Conservation (phyloP, 1,140 invertebrate genomes). For the Drosophila orosa region DNA sequence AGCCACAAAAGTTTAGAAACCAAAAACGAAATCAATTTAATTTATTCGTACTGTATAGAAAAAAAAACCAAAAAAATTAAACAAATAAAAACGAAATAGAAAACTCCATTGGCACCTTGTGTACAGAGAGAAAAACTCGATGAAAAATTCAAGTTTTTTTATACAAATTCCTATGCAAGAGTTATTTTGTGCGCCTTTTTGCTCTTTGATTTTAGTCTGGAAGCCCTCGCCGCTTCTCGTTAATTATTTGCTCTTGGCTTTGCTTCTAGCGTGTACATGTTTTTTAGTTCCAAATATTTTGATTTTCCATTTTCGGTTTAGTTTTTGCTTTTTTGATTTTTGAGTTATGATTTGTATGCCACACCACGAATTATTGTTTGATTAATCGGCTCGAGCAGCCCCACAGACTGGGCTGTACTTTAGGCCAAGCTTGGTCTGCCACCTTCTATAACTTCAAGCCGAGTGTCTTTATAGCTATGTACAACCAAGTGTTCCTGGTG, state of each 20-base stretch:
- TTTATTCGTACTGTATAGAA: conserved; percentile 56
- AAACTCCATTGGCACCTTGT: conserved; percentile 70
- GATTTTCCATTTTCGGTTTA: conserved; percentile 3
- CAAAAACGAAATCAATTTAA: conserved; percentile 36
- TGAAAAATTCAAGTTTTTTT: conserved; percentile 29
- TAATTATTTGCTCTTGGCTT: conserved; percentile 46
- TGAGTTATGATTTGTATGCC: conserved; percentile 31
- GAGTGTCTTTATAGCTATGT: not conserved
- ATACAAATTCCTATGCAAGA: conserved; percentile 57
- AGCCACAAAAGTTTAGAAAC: conserved; percentile 52
- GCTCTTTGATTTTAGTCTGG: conserved; percentile 43
- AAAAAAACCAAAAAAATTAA: conserved; percentile 38
- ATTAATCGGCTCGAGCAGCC: conserved; percentile 28
- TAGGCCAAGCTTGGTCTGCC: conserved; percentile 8
- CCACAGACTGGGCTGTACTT: not conserved
- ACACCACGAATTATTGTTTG: conserved; percentile 73
- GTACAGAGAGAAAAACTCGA: conserved; percentile 44
- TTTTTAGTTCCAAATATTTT: conserved; percentile 36
- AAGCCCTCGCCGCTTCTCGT: conserved; percentile 28
- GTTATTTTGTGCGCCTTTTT: conserved; percentile 52
- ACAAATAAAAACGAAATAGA: conserved; percentile 41
- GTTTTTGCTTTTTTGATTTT: conserved; percentile 25
- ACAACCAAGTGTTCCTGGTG: not conserved
- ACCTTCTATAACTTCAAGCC: not conserved
- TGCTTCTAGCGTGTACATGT: conserved; percentile 45